These are phyloP conservation scores for Calephelis perditalis DNA, from an alignment of 2,888 invertebrate genomes.

Conservation along the genomic window DNA sequence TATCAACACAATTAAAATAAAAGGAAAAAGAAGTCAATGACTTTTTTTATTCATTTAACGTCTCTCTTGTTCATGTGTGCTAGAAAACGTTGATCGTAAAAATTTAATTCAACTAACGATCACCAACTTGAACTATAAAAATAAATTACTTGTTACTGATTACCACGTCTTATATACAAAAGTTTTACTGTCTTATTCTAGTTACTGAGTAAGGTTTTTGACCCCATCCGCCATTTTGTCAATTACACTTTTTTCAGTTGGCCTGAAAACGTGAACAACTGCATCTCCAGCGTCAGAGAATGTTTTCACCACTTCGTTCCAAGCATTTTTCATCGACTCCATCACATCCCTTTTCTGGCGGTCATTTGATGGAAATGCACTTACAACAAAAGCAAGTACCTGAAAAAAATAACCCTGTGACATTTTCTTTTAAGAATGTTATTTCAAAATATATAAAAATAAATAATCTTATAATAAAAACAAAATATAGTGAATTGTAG, in stretches of 20 bases:
- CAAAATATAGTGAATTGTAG: too few relatives aligned
- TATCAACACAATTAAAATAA: too few relatives aligned
- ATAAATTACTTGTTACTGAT: too few relatives aligned
- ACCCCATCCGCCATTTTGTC: conserved; percentile 56
- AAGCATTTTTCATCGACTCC: conserved; percentile 61
- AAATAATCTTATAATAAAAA: too few relatives aligned
- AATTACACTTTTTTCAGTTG: conserved; percentile 56
- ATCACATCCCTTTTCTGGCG: conserved; percentile 55
- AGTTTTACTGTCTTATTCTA: conserved; percentile 13
- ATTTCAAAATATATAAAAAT: too few relatives aligned
- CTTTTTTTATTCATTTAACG: too few relatives aligned
- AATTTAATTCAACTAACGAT: too few relatives aligned
- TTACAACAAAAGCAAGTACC: conserved; percentile 23
- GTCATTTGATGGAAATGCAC: conserved; percentile 38
- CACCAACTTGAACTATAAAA: too few relatives aligned
- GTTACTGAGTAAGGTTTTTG: conserved; percentile 45
- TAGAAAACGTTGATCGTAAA: too few relatives aligned
- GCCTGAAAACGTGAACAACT: conserved; percentile 61
- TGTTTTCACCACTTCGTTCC: conserved; percentile 55
- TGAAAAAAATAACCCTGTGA: neutral
- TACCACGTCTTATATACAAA: neutral
- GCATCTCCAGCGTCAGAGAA: conserved; percentile 59
- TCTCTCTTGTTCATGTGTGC: too few relatives aligned
- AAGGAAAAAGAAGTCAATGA: too few relatives aligned
- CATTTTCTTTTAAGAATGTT: too few relatives aligned